These are phyloP conservation scores for Clamator glandarius DNA, from an alignment of 2,797 vertebrate genomes.

Conservation along the genomic window DNA sequence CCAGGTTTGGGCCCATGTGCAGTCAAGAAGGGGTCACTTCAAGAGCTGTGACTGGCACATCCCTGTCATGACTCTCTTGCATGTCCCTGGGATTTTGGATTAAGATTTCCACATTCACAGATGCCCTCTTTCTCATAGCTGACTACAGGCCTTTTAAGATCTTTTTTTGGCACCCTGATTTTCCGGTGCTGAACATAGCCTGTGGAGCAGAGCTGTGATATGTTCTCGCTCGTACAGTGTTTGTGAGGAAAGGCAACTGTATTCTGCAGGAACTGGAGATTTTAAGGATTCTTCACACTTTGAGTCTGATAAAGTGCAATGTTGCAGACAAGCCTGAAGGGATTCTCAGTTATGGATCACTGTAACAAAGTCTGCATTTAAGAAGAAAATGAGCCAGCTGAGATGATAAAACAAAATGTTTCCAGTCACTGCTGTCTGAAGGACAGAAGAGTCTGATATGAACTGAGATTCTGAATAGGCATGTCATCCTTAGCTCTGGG, in stretches of 20 bases:
- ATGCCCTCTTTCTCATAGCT: background rate
- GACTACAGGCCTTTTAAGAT: background rate
- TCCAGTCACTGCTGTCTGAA: conserved; percentile 44
- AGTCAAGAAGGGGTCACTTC: background rate
- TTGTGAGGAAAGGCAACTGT: conserved; percentile 10
- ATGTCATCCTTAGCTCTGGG: conserved; percentile 17
- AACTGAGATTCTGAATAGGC: conserved; percentile 23
- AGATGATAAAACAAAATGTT: conserved; percentile 63
- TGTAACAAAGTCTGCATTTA: conserved; percentile 55
- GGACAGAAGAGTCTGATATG: conserved; percentile 43
- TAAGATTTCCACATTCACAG: background rate
- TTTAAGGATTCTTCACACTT: conserved; percentile 61
- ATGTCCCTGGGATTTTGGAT: background rate
- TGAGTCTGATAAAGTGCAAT: conserved; percentile 46
- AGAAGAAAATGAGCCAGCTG: conserved; percentile 20
- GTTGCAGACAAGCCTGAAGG: conserved; percentile 66
- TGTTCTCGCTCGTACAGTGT: background rate
- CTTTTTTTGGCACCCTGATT: background rate
- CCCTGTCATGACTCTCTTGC: background rate
- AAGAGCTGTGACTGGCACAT: background rate
- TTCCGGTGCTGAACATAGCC: background rate
- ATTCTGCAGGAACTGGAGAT: conserved; percentile 33
- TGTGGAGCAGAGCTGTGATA: background rate
- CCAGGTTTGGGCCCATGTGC: background rate
- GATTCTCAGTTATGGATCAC: conserved; percentile 58